These are phyloP conservation scores for Norana najaformis DNA, from an alignment of 2,888 invertebrate genomes.

Conservation along the genomic window DNA sequence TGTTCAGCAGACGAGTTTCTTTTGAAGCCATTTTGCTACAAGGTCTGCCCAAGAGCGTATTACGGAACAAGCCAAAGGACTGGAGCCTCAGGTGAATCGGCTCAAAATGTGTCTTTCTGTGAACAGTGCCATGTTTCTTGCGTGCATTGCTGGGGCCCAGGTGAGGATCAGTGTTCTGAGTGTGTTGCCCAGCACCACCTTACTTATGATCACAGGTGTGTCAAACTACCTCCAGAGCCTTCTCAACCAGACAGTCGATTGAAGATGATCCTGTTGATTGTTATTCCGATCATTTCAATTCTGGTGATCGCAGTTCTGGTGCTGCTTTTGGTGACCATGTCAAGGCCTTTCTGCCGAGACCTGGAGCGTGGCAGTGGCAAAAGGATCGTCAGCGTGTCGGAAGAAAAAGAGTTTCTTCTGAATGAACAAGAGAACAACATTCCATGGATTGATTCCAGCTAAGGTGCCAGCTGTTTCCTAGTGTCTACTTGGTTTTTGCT, in stretches of 20 bases:
- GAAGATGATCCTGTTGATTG: not conserved
- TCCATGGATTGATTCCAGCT: not conserved
- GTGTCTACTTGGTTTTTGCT: not conserved
- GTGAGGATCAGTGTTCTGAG: conserved; percentile 3
- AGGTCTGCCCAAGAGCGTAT: conserved; percentile 14
- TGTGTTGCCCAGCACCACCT: not conserved
- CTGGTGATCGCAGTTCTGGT: not conserved
- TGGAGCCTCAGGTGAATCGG: not conserved
- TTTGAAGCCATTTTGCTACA: conserved; percentile 18
- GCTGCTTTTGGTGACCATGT: not conserved
- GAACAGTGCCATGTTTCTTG: conserved; percentile 26
- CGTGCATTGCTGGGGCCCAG: not conserved
- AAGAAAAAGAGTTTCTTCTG: not conserved
- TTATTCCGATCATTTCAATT: not conserved
- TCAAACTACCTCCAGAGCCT: not conserved
- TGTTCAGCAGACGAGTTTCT: conserved; percentile 15
- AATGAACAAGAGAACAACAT: not conserved
- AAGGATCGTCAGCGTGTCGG: not conserved
- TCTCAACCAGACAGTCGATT: not conserved
- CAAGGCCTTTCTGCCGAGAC: not conserved
- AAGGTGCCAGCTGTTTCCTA: not conserved
- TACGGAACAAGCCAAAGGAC: not conserved
- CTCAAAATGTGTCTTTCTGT: not conserved
- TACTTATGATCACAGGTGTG: conserved; percentile 17
- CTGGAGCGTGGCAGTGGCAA: not conserved